Conservation (phyloP, 2,113 vertebrate species). For the Pelvicachromis taeniatus region DNA sequence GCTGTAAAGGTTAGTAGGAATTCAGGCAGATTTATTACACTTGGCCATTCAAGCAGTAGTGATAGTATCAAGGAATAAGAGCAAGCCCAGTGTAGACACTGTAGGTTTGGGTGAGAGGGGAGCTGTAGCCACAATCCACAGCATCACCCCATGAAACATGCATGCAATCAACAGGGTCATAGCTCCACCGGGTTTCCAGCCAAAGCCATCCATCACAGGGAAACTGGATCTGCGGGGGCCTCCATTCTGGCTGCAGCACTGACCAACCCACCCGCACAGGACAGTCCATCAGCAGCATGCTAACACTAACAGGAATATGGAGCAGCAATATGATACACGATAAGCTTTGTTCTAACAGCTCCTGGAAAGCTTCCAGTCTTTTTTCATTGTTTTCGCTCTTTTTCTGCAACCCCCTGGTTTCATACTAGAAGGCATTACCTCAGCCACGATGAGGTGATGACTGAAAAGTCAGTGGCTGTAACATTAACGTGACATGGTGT, state of each 20-base stretch:
- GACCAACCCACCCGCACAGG: slow-evolving; percentile 45
- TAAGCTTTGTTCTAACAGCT: slow-evolving; percentile 29
- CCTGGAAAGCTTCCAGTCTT: slow-evolving; percentile 32
- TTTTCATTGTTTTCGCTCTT: slow-evolving; percentile 32
- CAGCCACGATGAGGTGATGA: slow-evolving; percentile 45
- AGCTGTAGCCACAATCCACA: slow-evolving; percentile 8
- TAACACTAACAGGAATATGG: slow-evolving; percentile 36
- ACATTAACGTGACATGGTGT: slow-evolving; percentile 40
- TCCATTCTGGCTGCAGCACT: slow-evolving; percentile 42
- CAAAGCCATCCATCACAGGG: slow-evolving; percentile 67
- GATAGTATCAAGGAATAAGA: not conserved
- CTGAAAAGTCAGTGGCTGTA: slow-evolving; percentile 41
- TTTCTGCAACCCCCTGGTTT: not conserved
- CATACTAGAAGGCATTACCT: slow-evolving; percentile 36
- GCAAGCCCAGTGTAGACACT: not conserved
- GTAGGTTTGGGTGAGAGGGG: slow-evolving; percentile 2
- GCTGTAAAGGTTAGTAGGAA: not conserved
- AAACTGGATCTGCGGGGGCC: slow-evolving; percentile 65
- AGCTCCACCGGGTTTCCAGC: slow-evolving; percentile 45
- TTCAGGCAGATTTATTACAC: not conserved
- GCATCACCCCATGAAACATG: slow-evolving; percentile 69
- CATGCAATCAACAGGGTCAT: slow-evolving; percentile 71
- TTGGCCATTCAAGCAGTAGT: not conserved
- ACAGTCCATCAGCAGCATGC: slow-evolving; percentile 33
- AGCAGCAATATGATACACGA: slow-evolving; percentile 41